Evolutionary conservation across 2,113 vertebrate genomes (phyloP).

Genomic region (Aptenodytes forsteri): DNA sequence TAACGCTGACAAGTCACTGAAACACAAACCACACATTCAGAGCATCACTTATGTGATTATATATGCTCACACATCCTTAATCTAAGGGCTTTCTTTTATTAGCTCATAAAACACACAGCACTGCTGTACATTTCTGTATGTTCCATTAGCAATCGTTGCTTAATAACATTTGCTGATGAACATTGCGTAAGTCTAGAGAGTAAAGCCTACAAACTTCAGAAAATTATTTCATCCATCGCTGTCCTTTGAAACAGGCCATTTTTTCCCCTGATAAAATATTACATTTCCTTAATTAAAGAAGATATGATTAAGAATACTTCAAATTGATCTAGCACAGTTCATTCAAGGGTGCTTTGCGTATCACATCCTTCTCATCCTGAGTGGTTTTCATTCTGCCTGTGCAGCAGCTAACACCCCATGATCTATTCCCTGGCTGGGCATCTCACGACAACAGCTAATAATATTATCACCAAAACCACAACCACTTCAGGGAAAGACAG

Average conservation of each 20-base stretch:
- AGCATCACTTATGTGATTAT: not conserved
- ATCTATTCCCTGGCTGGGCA: not conserved
- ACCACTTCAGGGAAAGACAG: not conserved
- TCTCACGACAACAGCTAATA: not conserved
- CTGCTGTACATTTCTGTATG: not conserved
- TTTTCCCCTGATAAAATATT: not conserved
- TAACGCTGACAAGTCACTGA: not conserved
- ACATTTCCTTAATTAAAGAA: not conserved
- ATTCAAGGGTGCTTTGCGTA: not conserved
- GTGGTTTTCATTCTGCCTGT: not conserved
- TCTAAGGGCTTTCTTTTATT: not conserved
- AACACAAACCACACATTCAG: not conserved
- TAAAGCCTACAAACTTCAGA: not conserved
- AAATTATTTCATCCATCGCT: not conserved
- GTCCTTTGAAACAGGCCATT: not conserved
- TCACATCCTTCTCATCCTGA: not conserved
- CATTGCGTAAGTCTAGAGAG: not conserved
- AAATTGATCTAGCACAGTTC: not conserved
- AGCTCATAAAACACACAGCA: not conserved
- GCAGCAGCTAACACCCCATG: not conserved
- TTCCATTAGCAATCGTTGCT: not conserved
- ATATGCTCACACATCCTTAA: not conserved
- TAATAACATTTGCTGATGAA: not conserved
- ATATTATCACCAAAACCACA: not conserved
- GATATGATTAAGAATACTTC: not conserved